Evolutionary conservation across 2,888 invertebrate species (phyloP), one percentile per base, ranked within the genome.

Genomic region (Ennomos quercinarius): DNA sequence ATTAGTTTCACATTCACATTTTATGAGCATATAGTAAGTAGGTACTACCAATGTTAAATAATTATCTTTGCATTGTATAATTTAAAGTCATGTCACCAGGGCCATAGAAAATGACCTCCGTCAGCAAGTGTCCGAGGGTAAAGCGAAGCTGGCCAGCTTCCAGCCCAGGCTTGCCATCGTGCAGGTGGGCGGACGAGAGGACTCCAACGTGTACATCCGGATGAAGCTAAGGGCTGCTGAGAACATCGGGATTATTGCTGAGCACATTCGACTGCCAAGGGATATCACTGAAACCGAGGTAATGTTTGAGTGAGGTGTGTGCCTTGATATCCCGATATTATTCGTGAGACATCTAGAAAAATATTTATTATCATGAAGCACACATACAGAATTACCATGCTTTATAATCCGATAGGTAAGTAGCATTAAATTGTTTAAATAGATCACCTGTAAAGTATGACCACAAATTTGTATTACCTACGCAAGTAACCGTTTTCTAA

Each of bases 151-250:
- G 57, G 93, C 95, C 2, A 87, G 93, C 61, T 98, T 96, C 83
- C 85, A 87, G 66, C 96, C 96, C 0, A 96, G 96, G 10, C 93
- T 99, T 67, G 97, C 98, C 17, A 98, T 99, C 79, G 97, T 99
- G 44, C 97, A 99, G 94, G 99, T 99, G 62, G 99, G 99, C 10
- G 96, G 96, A 1, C 94, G 99, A 0, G 98, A 98, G 84, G 99
- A 99, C 89, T 99, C 99, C 44, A 99, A 99, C 92, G 99, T 99
- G 6, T 99, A 99, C 91, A 99, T 99, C 80, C 94, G 98, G 38
- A 98, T 97, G 96, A 99, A 99, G 92, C 94, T 99, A 57, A 97
- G 96, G 84, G 97, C 98, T 0, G 99, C 99, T 0, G 94, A 93
- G 52, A 97, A 98, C 73, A 97, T 99, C 71, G 99, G 99, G 57